Evolutionary conservation across 2,797 vertebrate species (phyloP).

Genomic region (Malurus splendens): DNA sequence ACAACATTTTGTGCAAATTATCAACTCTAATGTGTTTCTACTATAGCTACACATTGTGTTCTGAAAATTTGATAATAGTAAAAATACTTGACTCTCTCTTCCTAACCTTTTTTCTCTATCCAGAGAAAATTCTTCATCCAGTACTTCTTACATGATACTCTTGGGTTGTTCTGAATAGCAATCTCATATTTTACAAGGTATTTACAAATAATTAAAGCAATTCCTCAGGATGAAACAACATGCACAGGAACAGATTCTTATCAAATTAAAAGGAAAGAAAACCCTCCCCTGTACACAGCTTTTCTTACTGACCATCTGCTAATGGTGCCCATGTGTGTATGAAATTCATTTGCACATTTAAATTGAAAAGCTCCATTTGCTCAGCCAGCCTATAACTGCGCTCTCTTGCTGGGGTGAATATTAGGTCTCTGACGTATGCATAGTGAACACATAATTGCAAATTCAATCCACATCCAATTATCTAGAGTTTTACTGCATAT

Average conservation of each 20-base stretch:
- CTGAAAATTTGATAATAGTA: neutral
- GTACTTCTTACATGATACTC: neutral
- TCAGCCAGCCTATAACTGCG: neutral
- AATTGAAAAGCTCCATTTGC: slow-evolving; percentile 28
- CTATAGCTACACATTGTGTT: neutral
- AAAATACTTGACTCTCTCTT: neutral
- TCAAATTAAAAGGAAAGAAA: neutral
- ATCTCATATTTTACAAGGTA: neutral
- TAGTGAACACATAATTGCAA: slow-evolving; percentile 23
- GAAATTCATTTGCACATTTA: slow-evolving; percentile 36
- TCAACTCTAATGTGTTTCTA: neutral
- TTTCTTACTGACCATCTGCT: slow-evolving; percentile 17
- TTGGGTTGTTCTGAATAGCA: neutral
- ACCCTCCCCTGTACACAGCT: neutral
- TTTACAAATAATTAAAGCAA: neutral
- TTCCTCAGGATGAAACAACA: neutral
- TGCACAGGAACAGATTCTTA: slow-evolving; percentile 1
- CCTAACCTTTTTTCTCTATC: neutral
- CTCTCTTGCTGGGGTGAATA: neutral
- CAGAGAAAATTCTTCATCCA: neutral
- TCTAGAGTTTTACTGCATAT: neutral
- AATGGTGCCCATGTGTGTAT: neutral
- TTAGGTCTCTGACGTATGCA: neutral
- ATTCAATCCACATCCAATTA: slow-evolving; percentile 12
- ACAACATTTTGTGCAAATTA: neutral